phyloP scores from a whole-genome alignment of 2,113 vertebrate genomes.

The Geococcyx californianus region DNA sequence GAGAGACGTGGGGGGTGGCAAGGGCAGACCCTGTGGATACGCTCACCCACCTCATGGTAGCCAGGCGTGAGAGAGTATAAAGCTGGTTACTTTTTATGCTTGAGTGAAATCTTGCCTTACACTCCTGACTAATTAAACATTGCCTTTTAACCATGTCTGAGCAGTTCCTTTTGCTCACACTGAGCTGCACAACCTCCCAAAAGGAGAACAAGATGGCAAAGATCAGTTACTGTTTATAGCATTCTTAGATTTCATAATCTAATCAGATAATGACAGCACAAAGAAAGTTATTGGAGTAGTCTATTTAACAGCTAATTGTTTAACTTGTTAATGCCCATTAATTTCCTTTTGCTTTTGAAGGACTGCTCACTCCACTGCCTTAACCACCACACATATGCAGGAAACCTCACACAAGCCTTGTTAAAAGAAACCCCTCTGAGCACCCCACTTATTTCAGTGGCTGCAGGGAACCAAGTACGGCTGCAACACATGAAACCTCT shows the following conservation, averaged over 20 bases:
- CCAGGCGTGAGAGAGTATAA: background rate
- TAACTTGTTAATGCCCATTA: background rate
- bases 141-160: background rate
- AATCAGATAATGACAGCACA: background rate
- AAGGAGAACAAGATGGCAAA: background rate
- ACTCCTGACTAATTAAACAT: background rate
- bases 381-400: fast-evolving
- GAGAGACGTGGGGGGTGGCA: no score
- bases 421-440: fast-evolving
- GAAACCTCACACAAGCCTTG: background rate
- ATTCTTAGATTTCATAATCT: background rate
- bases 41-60: background rate
- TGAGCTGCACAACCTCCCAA: background rate
- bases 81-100: background rate
- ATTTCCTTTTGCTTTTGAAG: background rate
- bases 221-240: background rate
- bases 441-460: fast-evolving
- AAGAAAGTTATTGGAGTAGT: background rate
- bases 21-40: fast-evolving
- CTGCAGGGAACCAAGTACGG: background rate
- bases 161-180: fast-evolving
- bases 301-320: background rate
- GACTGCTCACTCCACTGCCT: background rate
- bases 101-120: background rate
- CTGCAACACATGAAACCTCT: fast-evolving